Evolutionary conservation across 1,140 invertebrate genomes (phyloP), one percentile per base, ranked within the genome.

Genomic region (Cardiocondyla obscurior): DNA sequence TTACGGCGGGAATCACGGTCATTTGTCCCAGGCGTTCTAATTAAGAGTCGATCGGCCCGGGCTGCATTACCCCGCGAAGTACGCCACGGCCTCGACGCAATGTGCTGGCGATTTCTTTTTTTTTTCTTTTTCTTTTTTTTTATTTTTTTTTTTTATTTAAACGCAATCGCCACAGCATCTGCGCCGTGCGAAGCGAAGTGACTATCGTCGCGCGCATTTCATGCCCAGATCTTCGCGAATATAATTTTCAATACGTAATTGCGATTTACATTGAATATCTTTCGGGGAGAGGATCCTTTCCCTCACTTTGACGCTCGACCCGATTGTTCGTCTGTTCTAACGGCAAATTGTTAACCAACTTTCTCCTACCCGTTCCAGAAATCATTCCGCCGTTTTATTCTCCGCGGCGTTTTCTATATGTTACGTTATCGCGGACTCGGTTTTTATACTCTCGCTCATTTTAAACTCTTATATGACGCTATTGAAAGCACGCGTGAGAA

Each of bases 11-110:
- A 87, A 88, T 87, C 85, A 87, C 82, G 69, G 82, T 87, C 76
- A 81, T 88, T 88, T 87, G 82, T 81, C 76, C 76, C 67, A 69
- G 74, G 69, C 72, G 69, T 85, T 87, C 86, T 88, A 88, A 88
- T 87, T 84, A 87, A 84, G 82, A 84, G 85, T 77, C 76, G 76
- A 87, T 64, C 62, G 85, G 30, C 42, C 42, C 49, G 49, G 36
- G 14, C 73, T 70, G 58, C 73, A 28, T 84, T 85, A 67, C 60
- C 19, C 46, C 69, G 65, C 58, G 25, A 81, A 84, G 77, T 65
- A 42, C 44, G n/a, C 30, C 57, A 55, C 55, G 10, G 39, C 49
- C 25, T 1, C 19, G 58, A 10, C 19, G 19, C 33, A 39, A 8
- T 2, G 28, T 44, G 16, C 25, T 33, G 33, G 28, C 19, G 22